Evolutionary conservation across 2,797 vertebrate species (phyloP), one percentile per base, ranked within the genome.

Genomic region (Halcyon badia): DNA sequence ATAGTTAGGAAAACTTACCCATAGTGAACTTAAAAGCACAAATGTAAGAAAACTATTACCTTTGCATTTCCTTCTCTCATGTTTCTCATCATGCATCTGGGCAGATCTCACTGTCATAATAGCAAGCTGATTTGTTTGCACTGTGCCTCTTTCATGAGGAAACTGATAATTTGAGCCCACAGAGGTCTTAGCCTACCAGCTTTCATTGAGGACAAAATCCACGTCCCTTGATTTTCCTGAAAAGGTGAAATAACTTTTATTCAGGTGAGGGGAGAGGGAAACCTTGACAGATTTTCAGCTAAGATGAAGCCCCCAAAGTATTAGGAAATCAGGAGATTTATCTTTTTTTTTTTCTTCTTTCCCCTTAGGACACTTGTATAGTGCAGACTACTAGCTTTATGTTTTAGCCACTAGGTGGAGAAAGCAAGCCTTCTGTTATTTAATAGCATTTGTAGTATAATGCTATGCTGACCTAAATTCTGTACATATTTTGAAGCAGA

Each of bases 371-470:
- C 8, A 21, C 19, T 81, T 56, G 2, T 39, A 24, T 25, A 39
- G n/a, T 10, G 41, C 3, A 24, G 60, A 62, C 9, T 73, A 90
- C 70, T 73, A 66, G 41, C 85, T 97, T 95, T 86, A 69, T 88
- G 62, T 90, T 84, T 90, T 89, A 90, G 48, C 98, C 98, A 96
- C 97, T 98, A 98, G 98, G 97, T 98, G 98, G 97, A 97, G 97
- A 98, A 98, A 98, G 97, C 62, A 97, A 97, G 93, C 97, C 97
- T 98, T 97, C 90, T 62, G 54, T 97, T 89, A 90, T 91, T 81
- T 94, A 95, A 94, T 87, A 89, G 68, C 64, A 26, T 62, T 83
- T 51, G 49, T 66, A 78, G 57, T 64, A 75, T 42, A 81, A 90
- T 46, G 39, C 30, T 61, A 30, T 68, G 48, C 72, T 97, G 96